Percentiles rank a stretch among this genome's conserved stretches.
Evolutionary conservation across 2,113 vertebrate genomes (phyloP).

Genomic region (Camelus dromedarius): DNA sequence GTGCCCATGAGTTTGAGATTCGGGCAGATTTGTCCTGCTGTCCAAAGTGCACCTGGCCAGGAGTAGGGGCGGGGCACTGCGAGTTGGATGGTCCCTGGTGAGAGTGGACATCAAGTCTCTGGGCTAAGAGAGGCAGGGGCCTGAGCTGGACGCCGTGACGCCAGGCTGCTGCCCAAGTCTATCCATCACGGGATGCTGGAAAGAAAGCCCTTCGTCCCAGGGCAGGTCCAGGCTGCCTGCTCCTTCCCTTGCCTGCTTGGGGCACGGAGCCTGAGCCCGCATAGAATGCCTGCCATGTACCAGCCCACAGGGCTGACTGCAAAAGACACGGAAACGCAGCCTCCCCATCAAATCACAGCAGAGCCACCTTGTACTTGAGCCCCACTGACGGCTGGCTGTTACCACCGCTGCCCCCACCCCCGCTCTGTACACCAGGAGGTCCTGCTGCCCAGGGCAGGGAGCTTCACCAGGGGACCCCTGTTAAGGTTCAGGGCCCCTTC

Average conservation of each 20-base stretch:
- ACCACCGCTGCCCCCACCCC: neutral
- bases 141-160: rapidly evolving
- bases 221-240: neutral
- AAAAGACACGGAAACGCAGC: neutral
- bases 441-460: neutral
- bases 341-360: neutral
- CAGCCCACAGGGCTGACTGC: neutral
- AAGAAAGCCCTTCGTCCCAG: neutral
- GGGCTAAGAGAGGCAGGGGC: neutral
- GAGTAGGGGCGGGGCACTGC: too few relatives aligned
- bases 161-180: neutral
- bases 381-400: rapidly evolving
- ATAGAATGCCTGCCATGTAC: neutral
- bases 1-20: neutral
- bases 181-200: neutral
- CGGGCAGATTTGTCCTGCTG: rapidly evolving
- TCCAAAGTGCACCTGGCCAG: neutral
- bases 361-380: neutral
- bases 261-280: too few relatives aligned
- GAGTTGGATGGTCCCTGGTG: too few relatives aligned
- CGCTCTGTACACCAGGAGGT: too few relatives aligned
- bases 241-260: neutral
- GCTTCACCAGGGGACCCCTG: neutral
- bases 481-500: neutral
- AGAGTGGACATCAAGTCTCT: neutral